These are phyloP conservation scores for Rissa tridactyla DNA, from an alignment of 2,113 vertebrate genomes.

Conservation along the genomic window DNA sequence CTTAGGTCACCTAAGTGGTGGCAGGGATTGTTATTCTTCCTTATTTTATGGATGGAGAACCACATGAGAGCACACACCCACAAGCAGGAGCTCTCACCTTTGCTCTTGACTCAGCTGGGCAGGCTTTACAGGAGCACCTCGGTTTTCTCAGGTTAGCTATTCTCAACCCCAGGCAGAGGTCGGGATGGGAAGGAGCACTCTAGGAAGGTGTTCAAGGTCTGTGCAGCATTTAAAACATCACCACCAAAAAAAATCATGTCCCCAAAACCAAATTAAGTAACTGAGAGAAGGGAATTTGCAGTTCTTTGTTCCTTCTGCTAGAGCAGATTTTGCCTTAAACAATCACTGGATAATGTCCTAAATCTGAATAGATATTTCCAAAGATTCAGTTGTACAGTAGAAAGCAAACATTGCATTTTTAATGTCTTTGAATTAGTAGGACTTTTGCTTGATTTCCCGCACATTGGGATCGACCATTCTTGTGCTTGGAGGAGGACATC, in stretches of 20 bases:
- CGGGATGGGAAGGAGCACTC: accelerated
- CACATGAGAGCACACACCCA: background rate
- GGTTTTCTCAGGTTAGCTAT: background rate
- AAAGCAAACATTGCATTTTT: background rate
- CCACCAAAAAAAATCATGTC: background rate
- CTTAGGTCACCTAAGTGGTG: background rate
- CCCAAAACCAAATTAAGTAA: background rate
- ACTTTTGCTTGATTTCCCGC: background rate
- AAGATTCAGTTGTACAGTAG: background rate
- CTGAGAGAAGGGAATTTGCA: background rate
- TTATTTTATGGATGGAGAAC: background rate
- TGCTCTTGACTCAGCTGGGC: background rate
- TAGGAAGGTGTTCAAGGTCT: background rate
- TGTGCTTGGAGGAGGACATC: background rate
- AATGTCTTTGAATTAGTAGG: background rate
- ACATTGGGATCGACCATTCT: background rate
- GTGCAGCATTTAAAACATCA: background rate
- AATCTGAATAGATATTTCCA: background rate
- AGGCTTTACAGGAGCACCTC: background rate
- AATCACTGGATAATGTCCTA: background rate
- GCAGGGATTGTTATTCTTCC: background rate
- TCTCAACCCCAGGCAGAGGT: background rate
- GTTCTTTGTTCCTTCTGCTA: background rate
- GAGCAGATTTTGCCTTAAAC: background rate
- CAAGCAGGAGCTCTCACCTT: background rate